phyloP scores from a whole-genome alignment of 2,888 invertebrate species.

The Watsonalla binaria region DNA sequence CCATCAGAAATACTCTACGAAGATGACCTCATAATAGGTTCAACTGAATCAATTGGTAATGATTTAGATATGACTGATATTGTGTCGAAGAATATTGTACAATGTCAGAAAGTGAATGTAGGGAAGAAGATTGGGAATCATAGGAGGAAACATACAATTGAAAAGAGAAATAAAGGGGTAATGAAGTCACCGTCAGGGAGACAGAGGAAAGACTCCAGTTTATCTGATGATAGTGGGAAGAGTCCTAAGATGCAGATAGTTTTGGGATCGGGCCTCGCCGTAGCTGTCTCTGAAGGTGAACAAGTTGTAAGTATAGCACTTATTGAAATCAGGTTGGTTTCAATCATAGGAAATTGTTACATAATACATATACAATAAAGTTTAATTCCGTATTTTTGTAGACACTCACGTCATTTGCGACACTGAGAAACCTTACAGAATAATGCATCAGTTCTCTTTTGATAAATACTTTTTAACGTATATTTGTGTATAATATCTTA shows the following conservation, averaged over 20 bases:
- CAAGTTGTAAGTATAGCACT: conserved; percentile 66
- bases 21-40: conserved; percentile 57
- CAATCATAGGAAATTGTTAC: no score
- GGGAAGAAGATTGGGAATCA: conserved; percentile 64
- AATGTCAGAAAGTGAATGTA: conserved; percentile 44
- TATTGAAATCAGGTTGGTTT: background rate
- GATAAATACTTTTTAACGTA: no score
- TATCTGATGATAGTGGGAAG: conserved; percentile 57
- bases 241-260: conserved; percentile 72
- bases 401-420: no score
- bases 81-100: conserved; percentile 41
- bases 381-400: no score
- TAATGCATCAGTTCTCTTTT: no score
- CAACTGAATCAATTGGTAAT: conserved; percentile 55
- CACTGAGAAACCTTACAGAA: no score
- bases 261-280: conserved; percentile 73
- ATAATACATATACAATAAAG: no score
- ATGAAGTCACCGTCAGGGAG: conserved; percentile 52
- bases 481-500: no score
- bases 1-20: conserved; percentile 59
- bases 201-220: conserved; percentile 52
- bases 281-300: conserved; percentile 79
- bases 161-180: conserved; percentile 50
- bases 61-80: conserved; percentile 45
- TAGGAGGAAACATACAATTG: conserved; percentile 58